A percentile compares a stretch with the other conserved stretches of the same genome.
Evolutionary conservation across 2,888 invertebrate genomes (phyloP).

Genomic region (Rhagonycha fulva): DNA sequence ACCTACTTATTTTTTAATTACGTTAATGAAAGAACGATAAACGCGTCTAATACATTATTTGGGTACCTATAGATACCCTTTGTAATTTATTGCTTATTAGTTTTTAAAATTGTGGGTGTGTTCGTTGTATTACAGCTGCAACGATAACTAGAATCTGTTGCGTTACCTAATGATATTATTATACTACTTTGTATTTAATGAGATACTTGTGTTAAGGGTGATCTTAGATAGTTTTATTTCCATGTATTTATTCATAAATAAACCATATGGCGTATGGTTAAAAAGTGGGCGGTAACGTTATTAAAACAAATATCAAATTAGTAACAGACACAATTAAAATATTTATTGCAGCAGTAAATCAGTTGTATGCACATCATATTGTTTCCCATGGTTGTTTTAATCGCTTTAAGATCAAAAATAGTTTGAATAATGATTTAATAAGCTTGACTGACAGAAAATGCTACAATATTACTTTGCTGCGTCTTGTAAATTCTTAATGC

Average conservation of each 20-base stretch:
- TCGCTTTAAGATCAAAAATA: not conserved
- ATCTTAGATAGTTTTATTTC: slow-evolving; percentile 9
- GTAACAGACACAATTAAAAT: not conserved
- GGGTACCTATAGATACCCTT: not conserved
- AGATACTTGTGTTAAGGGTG: slow-evolving; percentile 10
- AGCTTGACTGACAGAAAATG: not conserved
- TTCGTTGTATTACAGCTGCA: not conserved
- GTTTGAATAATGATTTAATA: not conserved
- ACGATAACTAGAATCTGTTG: slow-evolving; percentile 1
- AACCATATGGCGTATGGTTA: slow-evolving; percentile 4
- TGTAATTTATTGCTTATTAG: slow-evolving; percentile 3
- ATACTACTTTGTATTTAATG: slow-evolving; percentile 1
- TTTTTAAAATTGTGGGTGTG: slow-evolving; percentile 6
- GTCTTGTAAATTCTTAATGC: not conserved
- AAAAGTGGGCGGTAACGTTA: not conserved
- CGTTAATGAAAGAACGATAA: not conserved
- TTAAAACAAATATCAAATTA: not conserved
- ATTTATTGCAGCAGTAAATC: not conserved
- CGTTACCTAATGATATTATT: slow-evolving; percentile 6
- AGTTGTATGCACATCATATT: not conserved
- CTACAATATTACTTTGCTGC: not conserved
- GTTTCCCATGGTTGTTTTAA: not conserved
- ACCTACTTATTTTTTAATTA: not conserved
- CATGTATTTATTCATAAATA: not conserved
- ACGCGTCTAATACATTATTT: not conserved